Base-by-base conservation (phyloP, 2,888 invertebrate genomes). In the Mesorhabditis sp. region DNA sequence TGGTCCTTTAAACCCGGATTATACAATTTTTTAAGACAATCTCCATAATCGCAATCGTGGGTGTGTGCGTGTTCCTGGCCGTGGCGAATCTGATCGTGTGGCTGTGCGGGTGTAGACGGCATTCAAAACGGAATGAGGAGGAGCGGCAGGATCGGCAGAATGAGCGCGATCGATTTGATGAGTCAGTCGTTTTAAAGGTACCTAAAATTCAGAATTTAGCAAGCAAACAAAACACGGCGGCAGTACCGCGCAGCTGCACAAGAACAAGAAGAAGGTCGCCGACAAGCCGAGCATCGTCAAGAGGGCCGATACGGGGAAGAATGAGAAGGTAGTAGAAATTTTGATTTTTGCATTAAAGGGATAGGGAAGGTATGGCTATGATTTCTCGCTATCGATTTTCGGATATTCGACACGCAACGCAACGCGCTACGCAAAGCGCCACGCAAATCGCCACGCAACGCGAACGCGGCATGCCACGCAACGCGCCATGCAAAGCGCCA, bases 71-170 rank as follows among this genome's bases (percentile, higher is more conserved):
- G 15, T 5, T 72, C 63, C 65, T 74, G 4, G 73, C 76, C 7
- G 45, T 75, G 7, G 67, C 67, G 50, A 74, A 73, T 62, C 50
- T 72, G 4, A 70, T 70, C 44, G 61, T 76, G 15, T 76, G 76
- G 76, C 69, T 75, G 71, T 74, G 75, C n/a, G 68, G 76, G 28
- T 76, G 76, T 66, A 71, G 76, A n/a, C 45, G 72, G 41, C 74
- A 76, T 69, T 71, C 73, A 15, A 45, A 74, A 50, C 69, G 72
- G 15, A 72, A 72, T 10, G 66, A 58, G 28, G 75, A 76, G 61
- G 75, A 73, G 41, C 72, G 71, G 43, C 65, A 75, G 13, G 74
- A 75, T 43, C 70, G 74, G 41, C 75, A 71, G 65, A 61, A 70
- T 13, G 75, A 76, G 15, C 41, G 74, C 61, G 72, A 75, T 41